Percentiles rank a stretch among this genome's conserved stretches.
Conservation (phyloP, 2,888 invertebrate species). For the Tridacna crocea region DNA sequence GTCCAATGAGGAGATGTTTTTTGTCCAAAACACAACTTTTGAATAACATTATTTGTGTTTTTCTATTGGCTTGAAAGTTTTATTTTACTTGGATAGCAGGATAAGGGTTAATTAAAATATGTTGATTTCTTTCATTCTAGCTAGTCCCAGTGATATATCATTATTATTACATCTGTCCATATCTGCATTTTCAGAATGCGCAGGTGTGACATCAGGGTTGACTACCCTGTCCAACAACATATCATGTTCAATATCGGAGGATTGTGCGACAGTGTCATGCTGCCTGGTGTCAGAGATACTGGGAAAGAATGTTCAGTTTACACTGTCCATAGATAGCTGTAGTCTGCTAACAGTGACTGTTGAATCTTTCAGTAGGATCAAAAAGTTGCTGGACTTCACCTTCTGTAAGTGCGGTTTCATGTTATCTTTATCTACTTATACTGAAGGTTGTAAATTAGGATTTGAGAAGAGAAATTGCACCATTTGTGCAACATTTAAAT, state of each 20-base stretch:
- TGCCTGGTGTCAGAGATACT: constrained; percentile 33
- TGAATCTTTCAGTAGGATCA: constrained; percentile 29
- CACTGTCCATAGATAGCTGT: constrained; percentile 31
- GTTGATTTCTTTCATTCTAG: too few relatives aligned
- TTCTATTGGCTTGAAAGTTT: too few relatives aligned
- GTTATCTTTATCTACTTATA: not conserved
- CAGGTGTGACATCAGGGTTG: constrained; percentile 11
- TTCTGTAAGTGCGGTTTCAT: constrained; percentile 22
- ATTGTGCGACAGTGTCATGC: constrained; percentile 25
- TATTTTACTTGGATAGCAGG: too few relatives aligned
- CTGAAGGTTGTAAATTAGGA: not conserved
- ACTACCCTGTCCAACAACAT: not conserved
- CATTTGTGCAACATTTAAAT: too few relatives aligned
- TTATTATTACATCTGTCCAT: too few relatives aligned
- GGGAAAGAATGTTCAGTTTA: constrained; percentile 22
- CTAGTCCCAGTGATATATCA: too few relatives aligned
- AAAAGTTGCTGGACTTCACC: not conserved
- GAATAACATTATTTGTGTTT: too few relatives aligned
- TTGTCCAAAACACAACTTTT: too few relatives aligned
- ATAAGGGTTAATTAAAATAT: too few relatives aligned
- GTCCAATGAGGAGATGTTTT: too few relatives aligned
- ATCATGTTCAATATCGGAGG: constrained; percentile 42
- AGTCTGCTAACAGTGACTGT: constrained; percentile 28
- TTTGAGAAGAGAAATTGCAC: too few relatives aligned
- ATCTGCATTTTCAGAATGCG: constrained; percentile 25